Evolutionary conservation across 2,113 vertebrate species (phyloP).

Genomic region (Psilopsiagon aymara): DNA sequence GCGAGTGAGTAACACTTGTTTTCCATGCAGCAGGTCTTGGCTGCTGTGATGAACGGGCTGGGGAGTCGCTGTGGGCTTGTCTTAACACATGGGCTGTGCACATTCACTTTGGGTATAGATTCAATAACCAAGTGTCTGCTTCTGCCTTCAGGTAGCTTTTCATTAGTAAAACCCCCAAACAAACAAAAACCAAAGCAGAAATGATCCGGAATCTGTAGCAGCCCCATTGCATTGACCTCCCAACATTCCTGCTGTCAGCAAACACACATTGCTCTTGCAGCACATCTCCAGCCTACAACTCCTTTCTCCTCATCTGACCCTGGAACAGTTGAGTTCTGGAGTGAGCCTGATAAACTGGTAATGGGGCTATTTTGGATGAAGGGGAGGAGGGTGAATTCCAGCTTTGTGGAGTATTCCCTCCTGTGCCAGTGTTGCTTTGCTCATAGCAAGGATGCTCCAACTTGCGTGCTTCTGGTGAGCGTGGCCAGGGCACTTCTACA

Average conservation of each 20-base stretch:
- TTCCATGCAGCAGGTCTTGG: fast-evolving
- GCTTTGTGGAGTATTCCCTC: neutral
- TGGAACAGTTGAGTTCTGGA: neutral
- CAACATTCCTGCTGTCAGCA: fast-evolving
- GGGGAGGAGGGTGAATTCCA: constrained; percentile 18
- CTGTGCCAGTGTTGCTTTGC: neutral
- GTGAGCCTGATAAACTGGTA: neutral
- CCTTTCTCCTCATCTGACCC: constrained; percentile 3
- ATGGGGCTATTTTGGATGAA: neutral
- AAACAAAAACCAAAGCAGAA: neutral
- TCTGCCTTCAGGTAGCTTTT: neutral
- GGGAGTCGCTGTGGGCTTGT: neutral
- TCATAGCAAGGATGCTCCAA: neutral
- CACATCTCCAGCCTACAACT: fast-evolving
- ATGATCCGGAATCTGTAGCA: neutral
- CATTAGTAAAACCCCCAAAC: neutral
- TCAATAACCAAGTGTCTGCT: neutral
- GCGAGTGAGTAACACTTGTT: neutral
- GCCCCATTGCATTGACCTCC: neutral
- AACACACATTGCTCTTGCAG: neutral
- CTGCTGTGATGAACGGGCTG: fast-evolving
- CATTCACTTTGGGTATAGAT: neutral
- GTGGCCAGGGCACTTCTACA: neutral
- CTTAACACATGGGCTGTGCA: neutral
- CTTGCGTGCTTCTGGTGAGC: neutral